phyloP scores from a whole-genome alignment of 2,888 invertebrate genomes.

The Hemaris fuciformis region DNA sequence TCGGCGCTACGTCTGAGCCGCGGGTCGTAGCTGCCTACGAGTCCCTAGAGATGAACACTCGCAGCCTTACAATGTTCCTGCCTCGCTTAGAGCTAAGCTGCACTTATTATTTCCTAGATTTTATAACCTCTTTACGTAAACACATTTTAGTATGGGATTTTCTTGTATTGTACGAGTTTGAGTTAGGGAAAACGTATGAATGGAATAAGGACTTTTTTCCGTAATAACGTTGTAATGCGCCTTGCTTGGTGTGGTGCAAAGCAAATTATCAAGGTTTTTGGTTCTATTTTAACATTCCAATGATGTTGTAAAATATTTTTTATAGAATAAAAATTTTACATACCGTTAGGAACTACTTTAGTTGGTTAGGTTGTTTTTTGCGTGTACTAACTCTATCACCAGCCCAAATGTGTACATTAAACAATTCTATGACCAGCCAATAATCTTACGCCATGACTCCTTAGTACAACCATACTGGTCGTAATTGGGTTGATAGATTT shows the following conservation, averaged over 20 bases:
- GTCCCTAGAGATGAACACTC: constrained; percentile 64
- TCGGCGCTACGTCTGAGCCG: constrained; percentile 65
- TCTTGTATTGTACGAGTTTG: neutral
- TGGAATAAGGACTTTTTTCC: neutral
- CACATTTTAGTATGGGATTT: constrained; percentile 4
- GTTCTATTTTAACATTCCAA: too few relatives aligned
- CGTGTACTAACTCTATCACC: too few relatives aligned
- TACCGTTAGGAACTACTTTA: too few relatives aligned
- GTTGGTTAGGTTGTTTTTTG: too few relatives aligned
- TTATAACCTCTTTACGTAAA: constrained; percentile 16
- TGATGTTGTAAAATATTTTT: too few relatives aligned
- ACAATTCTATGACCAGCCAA: too few relatives aligned
- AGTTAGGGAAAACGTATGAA: neutral
- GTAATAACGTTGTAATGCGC: neutral
- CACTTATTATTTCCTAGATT: constrained; percentile 62
- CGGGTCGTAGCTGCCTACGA: constrained; percentile 71
- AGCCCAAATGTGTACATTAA: too few relatives aligned
- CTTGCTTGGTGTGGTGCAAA: neutral
- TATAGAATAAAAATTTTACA: too few relatives aligned
- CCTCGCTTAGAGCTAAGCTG: constrained; percentile 58
- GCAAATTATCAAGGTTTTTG: too few relatives aligned
- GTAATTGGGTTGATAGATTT: too few relatives aligned
- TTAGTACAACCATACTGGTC: too few relatives aligned
- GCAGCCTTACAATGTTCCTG: constrained; percentile 60
- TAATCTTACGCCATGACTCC: too few relatives aligned